phyloP scores from a whole-genome alignment of 2,113 vertebrate genomes.

The Cygnus atratus region DNA sequence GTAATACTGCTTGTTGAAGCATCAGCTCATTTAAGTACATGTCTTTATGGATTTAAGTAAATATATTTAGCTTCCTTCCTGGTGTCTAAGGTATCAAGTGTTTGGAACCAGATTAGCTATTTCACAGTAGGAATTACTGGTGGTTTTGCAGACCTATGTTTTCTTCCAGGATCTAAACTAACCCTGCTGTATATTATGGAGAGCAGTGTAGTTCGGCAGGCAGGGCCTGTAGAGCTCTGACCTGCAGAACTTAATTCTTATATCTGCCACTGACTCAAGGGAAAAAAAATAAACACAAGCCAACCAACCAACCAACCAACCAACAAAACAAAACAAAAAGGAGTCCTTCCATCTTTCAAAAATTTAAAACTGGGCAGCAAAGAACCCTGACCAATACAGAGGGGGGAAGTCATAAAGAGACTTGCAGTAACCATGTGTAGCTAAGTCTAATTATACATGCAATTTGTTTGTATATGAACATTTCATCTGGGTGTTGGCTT shows the following conservation, averaged over 20 bases:
- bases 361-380: not conserved
- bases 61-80: not conserved
- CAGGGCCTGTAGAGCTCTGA: not conserved
- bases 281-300: not conserved
- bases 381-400: not conserved
- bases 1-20: not conserved
- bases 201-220: not conserved
- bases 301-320: no score
- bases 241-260: not conserved
- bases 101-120: not conserved
- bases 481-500: not conserved
- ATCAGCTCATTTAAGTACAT: not conserved
- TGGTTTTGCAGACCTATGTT: not conserved
- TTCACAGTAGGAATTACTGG: not conserved
- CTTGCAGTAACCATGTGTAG: not conserved
- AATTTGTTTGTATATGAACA: not conserved
- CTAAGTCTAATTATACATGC: not conserved
- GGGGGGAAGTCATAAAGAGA: not conserved
- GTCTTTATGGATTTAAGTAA: not conserved
- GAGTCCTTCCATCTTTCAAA: not conserved
- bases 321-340: not conserved
- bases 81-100: not conserved
- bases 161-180: not conserved
- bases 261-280: not conserved
- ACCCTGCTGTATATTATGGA: accelerated